phyloP scores from a whole-genome alignment of 2,797 vertebrate genomes.

The Sebastes aleutianus region DNA sequence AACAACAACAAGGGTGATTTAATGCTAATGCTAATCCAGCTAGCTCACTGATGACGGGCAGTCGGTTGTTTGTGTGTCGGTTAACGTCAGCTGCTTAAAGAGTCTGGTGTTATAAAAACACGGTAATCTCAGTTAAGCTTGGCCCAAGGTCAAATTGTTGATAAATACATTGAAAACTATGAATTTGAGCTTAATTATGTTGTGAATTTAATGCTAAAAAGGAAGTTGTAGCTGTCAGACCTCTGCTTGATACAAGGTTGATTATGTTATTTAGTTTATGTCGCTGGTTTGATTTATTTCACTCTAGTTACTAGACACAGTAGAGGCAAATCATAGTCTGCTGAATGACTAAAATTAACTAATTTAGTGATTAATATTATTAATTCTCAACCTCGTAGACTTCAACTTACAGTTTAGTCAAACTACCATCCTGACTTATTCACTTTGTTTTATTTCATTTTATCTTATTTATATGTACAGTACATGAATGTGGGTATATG shows the following conservation, averaged over 20 bases:
- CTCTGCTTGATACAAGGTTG: neutral
- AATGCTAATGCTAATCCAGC: too few relatives aligned
- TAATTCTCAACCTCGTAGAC: too few relatives aligned
- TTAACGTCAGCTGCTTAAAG: neutral
- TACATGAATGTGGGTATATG: too few relatives aligned
- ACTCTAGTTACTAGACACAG: neutral
- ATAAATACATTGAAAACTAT: neutral
- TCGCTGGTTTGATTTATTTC: neutral
- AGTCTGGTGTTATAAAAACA: neutral
- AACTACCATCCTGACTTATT: too few relatives aligned
- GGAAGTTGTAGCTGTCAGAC: neutral
- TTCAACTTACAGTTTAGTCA: too few relatives aligned
- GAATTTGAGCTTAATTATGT: neutral
- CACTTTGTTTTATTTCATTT: too few relatives aligned
- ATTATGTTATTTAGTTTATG: neutral
- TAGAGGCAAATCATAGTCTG: neutral
- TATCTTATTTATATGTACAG: too few relatives aligned
- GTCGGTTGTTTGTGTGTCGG: neutral
- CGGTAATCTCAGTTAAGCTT: neutral
- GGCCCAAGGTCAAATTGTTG: neutral
- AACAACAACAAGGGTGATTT: constrained; percentile 6
- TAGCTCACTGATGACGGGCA: neutral
- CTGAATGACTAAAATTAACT: neutral
- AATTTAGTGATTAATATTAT: too few relatives aligned
- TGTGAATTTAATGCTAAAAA: neutral